A percentile compares a stretch with the other conserved stretches of the same genome.
Conservation (phyloP, 2,888 invertebrate species). For the Noctua janthina region DNA sequence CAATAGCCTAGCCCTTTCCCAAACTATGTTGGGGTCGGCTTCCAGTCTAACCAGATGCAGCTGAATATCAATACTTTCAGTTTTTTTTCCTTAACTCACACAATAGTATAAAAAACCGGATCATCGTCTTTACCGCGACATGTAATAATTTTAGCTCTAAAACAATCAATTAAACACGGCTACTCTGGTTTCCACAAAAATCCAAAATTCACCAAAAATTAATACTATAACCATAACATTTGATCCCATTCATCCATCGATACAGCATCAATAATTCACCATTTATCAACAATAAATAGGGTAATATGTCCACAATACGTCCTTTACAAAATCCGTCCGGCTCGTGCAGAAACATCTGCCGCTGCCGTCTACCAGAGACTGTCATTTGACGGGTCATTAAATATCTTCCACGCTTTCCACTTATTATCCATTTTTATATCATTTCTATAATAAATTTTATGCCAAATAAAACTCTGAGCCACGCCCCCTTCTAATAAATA, state of each 20-base stretch:
- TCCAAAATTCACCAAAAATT: neutral
- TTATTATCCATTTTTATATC: slow-evolving; percentile 87
- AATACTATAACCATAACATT: slow-evolving; percentile 44
- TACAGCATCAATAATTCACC: slow-evolving; percentile 66
- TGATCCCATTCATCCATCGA: slow-evolving; percentile 49
- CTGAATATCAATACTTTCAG: neutral
- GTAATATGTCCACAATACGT: slow-evolving; percentile 66
- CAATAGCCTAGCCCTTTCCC: neutral
- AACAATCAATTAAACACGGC: neutral
- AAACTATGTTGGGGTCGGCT: neutral
- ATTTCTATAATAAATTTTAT: slow-evolving; percentile 86
- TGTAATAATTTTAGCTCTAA: neutral
- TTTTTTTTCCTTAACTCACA: neutral
- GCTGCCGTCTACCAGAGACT: slow-evolving; percentile 69
- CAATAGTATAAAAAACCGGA: neutral
- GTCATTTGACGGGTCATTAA: slow-evolving; percentile 86
- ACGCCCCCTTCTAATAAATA: slow-evolving; percentile 80
- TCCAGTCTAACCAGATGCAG: neutral
- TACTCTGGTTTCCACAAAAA: no score
- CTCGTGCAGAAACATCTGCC: slow-evolving; percentile 82
- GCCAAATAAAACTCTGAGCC: slow-evolving; percentile 86
- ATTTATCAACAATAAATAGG: slow-evolving; percentile 71
- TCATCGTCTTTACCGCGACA: neutral
- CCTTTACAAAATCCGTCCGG: slow-evolving; percentile 62
- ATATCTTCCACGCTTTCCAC: slow-evolving; percentile 84